Conservation (phyloP, 2,113 vertebrate genomes). For the Rafetus swinhoei region DNA sequence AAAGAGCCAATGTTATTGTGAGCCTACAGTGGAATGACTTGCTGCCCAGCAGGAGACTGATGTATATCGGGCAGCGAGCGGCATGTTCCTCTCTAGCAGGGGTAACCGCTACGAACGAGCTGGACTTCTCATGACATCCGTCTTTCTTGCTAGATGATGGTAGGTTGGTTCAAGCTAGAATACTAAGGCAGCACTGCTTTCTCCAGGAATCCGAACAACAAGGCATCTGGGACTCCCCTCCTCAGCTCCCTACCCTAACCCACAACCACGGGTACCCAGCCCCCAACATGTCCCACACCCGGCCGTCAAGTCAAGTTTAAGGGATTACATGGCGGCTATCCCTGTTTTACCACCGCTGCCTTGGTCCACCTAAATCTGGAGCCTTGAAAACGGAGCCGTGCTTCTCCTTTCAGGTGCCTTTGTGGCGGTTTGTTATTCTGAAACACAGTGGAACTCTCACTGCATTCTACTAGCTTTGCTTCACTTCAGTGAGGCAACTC, state of each 20-base stretch:
- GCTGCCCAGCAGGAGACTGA: slow-evolving; percentile 64
- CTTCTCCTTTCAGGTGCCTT: neutral
- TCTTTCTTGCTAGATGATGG: neutral
- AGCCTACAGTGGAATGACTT: slow-evolving; percentile 41
- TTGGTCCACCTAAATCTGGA: accelerated
- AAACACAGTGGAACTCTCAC: accelerated
- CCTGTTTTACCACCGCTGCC: accelerated
- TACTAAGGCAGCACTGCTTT: accelerated
- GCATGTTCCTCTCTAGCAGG: slow-evolving; percentile 19
- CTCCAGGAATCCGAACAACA: accelerated
- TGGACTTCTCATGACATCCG: slow-evolving; percentile 23
- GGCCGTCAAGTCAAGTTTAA: accelerated
- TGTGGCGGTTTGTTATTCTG: accelerated
- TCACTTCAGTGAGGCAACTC: neutral
- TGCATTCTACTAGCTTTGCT: neutral
- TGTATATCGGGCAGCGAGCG: slow-evolving; percentile 36
- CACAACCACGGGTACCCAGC: accelerated
- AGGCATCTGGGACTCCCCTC: accelerated
- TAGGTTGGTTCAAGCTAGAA: neutral
- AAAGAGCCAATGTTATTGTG: slow-evolving; percentile 60
- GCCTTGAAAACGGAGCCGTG: accelerated
- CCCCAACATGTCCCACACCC: accelerated
- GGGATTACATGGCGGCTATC: accelerated
- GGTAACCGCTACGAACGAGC: neutral
- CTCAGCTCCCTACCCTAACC: accelerated